Evolutionary conservation across 2,113 vertebrate species (phyloP).

Genomic region (Apeltes quadracus): DNA sequence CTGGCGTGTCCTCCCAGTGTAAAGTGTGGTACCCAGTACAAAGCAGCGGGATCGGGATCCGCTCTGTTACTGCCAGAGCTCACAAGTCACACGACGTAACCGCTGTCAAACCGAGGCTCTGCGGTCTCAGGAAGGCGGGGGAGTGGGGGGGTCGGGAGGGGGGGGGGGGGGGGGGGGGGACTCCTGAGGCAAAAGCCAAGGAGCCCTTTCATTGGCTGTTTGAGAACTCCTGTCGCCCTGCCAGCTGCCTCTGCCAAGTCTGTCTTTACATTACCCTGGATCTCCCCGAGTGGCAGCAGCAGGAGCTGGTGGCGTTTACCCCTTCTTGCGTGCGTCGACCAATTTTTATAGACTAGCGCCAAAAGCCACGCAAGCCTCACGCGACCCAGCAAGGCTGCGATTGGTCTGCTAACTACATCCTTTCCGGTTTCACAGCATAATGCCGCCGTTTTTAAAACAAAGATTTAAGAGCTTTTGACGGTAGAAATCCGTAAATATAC

Average conservation of each 20-base stretch:
- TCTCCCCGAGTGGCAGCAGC: constrained; percentile 9
- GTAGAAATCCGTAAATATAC: too few relatives aligned
- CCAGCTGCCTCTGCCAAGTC: constrained; percentile 23
- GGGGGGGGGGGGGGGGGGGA: constrained; percentile 13
- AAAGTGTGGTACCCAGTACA: neutral
- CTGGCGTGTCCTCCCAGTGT: neutral
- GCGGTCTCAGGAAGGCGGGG: constrained; percentile 2
- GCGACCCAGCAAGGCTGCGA: too few relatives aligned
- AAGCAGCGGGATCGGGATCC: constrained; percentile 1
- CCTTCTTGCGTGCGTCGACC: too few relatives aligned
- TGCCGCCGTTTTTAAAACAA: too few relatives aligned
- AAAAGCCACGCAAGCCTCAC: too few relatives aligned
- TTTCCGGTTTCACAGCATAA: too few relatives aligned
- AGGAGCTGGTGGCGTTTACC: too few relatives aligned
- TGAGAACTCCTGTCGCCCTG: constrained; percentile 25
- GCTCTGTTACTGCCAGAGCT: constrained; percentile 22
- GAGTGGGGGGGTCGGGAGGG: too few relatives aligned
- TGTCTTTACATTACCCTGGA: constrained; percentile 17
- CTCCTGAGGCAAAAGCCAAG: constrained; percentile 45
- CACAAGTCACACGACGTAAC: constrained; percentile 13
- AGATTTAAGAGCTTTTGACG: too few relatives aligned
- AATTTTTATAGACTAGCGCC: too few relatives aligned
- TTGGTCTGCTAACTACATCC: too few relatives aligned
- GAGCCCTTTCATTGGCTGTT: constrained; percentile 32
- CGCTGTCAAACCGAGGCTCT: constrained; percentile 19